These are phyloP conservation scores for Monarcha castaneiventris DNA, from an alignment of 2,113 vertebrate genomes.

Conservation along the genomic window DNA sequence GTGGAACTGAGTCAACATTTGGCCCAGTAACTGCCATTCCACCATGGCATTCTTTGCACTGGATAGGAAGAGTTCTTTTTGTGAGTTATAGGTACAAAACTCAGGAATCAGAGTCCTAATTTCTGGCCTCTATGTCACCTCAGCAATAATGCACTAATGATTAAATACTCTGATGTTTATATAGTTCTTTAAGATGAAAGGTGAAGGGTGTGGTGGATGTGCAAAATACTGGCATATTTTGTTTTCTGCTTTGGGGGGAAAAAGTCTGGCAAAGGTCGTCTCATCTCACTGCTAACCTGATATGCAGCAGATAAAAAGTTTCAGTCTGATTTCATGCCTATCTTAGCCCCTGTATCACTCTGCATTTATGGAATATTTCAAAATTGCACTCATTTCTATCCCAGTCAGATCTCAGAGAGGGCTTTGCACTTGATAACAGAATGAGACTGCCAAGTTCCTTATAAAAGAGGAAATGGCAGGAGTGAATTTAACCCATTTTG, in stretches of 20 bases:
- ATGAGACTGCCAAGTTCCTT: constrained; percentile 30
- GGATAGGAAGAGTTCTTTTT: background rate
- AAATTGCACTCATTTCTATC: constrained; percentile 34
- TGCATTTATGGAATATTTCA: constrained; percentile 56
- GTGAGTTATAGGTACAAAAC: background rate
- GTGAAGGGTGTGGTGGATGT: background rate
- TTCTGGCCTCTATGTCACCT: background rate
- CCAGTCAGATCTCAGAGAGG: background rate
- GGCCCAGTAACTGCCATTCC: background rate
- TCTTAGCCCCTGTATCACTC: constrained; percentile 21
- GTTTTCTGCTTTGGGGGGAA: background rate
- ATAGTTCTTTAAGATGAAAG: background rate
- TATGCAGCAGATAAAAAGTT: constrained; percentile 43
- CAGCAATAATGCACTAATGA: background rate
- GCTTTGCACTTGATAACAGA: constrained; percentile 33
- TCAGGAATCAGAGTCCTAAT: background rate
- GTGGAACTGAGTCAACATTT: background rate
- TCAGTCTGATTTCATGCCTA: constrained; percentile 55
- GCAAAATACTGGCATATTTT: background rate
- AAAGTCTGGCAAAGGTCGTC: background rate
- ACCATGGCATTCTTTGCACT: too few species aligned
- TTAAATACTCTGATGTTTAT: background rate
- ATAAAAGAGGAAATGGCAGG: constrained; percentile 36
- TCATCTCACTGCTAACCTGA: background rate
- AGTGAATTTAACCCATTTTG: constrained; percentile 49